These are phyloP conservation scores for Accipiter cooperii DNA, from an alignment of 2,113 vertebrate genomes.

Conservation along the genomic window DNA sequence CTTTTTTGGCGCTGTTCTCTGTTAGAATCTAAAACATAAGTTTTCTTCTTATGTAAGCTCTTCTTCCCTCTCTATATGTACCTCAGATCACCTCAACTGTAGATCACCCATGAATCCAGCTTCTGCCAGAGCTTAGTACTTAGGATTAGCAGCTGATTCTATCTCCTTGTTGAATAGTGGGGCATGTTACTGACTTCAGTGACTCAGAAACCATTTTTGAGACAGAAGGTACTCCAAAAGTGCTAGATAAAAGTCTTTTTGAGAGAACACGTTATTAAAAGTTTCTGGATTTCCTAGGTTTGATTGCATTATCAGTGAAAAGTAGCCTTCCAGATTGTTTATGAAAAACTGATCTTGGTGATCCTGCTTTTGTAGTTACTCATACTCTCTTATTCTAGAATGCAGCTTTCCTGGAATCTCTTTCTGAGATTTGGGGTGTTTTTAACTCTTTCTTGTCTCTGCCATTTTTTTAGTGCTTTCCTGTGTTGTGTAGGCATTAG, in stretches of 20 bases:
- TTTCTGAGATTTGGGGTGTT: background rate
- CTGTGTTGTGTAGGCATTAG: background rate
- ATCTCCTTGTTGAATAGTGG: background rate
- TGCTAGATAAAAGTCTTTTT: background rate
- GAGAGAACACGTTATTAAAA: background rate
- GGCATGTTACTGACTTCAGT: background rate
- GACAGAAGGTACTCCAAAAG: background rate
- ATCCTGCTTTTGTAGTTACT: background rate
- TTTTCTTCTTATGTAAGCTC: background rate
- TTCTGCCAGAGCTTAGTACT: background rate
- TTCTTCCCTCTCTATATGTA: background rate
- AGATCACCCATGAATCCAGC: background rate
- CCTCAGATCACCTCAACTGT: background rate
- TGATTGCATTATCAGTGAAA: background rate
- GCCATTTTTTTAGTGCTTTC: background rate
- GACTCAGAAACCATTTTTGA: background rate
- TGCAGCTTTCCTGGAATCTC: background rate
- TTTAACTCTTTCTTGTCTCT: background rate
- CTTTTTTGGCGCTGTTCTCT: background rate
- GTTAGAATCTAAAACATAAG: background rate
- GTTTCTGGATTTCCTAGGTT: background rate
- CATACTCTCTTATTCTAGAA: background rate
- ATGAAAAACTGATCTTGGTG: background rate
- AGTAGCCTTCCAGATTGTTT: background rate
- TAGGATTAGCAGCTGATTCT: background rate